A percentile compares a stretch with the other conserved stretches of the same genome.
Conservation (phyloP, 2,888 invertebrate genomes). For the Amblyjoppa proteus region DNA sequence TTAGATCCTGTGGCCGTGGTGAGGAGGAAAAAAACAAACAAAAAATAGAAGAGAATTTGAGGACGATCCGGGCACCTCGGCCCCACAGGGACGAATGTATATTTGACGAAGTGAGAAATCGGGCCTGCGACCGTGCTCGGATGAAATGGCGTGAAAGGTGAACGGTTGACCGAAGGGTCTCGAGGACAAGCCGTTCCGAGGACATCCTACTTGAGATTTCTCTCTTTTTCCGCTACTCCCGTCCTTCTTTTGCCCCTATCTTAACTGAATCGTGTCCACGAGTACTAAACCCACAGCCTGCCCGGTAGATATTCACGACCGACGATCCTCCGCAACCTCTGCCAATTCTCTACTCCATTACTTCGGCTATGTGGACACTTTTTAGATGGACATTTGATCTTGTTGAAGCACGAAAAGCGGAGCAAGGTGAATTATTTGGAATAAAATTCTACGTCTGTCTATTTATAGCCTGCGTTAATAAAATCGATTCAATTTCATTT, state of each 20-base stretch:
- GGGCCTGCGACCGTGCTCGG: conserved; percentile 10
- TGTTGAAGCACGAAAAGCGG: background rate
- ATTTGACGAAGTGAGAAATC: conserved; percentile 68
- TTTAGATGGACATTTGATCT: conserved; percentile 16
- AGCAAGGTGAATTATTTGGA: background rate
- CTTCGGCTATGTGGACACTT: conserved; percentile 29
- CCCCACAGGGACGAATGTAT: conserved; percentile 59
- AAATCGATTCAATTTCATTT: too few species aligned
- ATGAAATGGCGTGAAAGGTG: conserved; percentile 64
- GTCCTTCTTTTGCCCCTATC: conserved; percentile 25
- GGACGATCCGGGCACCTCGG: conserved; percentile 20
- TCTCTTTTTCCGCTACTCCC: conserved; percentile 1
- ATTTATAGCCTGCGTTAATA: too few species aligned
- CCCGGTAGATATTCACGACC: conserved; percentile 34
- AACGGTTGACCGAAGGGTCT: conserved; percentile 54
- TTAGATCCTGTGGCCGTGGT: conserved; percentile 8
- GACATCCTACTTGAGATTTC: conserved; percentile 19
- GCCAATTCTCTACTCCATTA: conserved; percentile 30
- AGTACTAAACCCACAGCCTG: conserved; percentile 51
- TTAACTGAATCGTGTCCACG: conserved; percentile 51
- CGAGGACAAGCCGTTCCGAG: conserved; percentile 35
- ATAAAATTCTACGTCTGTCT: background rate
- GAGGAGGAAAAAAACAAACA: background rate
- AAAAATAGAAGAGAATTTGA: conserved; percentile 21
- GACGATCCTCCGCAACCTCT: conserved; percentile 42